phyloP scores from a whole-genome alignment of 2,113 vertebrate species.

The Cyphomyrus discorhynchus region DNA sequence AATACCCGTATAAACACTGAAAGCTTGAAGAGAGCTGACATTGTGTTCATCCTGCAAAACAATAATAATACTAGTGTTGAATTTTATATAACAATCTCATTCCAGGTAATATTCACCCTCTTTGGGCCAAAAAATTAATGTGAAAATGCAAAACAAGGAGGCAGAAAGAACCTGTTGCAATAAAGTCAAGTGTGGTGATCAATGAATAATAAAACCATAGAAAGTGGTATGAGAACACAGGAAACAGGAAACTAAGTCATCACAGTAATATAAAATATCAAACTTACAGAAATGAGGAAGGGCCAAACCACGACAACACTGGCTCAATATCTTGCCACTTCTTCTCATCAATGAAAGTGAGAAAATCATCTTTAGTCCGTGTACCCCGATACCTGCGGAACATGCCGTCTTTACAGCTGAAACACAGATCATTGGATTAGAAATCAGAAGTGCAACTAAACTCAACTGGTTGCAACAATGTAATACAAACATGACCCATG shows the following conservation, averaged over 20 bases:
- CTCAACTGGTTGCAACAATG: not conserved
- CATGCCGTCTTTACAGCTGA: constrained; percentile 85
- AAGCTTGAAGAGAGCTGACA: constrained; percentile 91
- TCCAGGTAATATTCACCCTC: not conserved
- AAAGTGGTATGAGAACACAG: not conserved
- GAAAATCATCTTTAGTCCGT: constrained; percentile 84
- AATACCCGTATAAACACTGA: constrained; percentile 94
- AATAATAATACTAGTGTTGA: constrained; percentile 8
- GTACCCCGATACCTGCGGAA: constrained; percentile 89
- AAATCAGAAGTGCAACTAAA: not conserved
- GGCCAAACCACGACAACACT: constrained; percentile 84
- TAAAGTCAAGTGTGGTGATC: not conserved
- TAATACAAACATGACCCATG: not conserved
- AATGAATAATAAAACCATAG: not conserved
- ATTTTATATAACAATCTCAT: not conserved
- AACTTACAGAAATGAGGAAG: constrained; percentile 83
- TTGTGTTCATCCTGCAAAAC: constrained; percentile 83
- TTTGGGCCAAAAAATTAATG: not conserved
- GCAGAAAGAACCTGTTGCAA: not conserved
- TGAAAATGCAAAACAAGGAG: not conserved
- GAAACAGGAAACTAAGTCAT: not conserved
- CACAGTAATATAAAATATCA: not conserved
- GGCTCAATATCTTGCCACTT: constrained; percentile 85
- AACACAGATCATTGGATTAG: constrained; percentile 12
- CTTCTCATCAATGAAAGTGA: constrained; percentile 82